Evolutionary conservation across 2,888 invertebrate species (phyloP).

Genomic region (Anodontia alba): DNA sequence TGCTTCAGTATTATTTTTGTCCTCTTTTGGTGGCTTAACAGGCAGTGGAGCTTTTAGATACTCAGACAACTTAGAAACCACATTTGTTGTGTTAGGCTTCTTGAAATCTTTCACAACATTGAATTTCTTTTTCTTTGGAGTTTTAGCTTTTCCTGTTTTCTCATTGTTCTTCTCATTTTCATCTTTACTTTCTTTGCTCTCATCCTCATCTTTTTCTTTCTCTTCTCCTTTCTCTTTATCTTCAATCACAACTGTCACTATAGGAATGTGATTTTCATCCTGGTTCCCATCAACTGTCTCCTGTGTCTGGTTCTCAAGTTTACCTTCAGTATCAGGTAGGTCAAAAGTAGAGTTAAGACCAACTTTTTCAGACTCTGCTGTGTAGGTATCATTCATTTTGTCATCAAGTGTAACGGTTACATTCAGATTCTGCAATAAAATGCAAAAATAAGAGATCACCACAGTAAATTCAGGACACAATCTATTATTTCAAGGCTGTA

Average conservation of each 20-base stretch:
- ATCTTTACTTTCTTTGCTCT: conserved; percentile 32
- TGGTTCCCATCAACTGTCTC: background rate
- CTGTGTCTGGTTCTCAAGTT: conserved; percentile 13
- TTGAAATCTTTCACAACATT: conserved; percentile 69
- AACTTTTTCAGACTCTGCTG: background rate
- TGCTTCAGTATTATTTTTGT: conserved; percentile 67
- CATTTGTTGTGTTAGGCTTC: conserved; percentile 75
- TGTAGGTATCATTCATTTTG: conserved; percentile 22
- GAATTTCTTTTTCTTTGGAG: conserved; percentile 56
- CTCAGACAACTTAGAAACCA: conserved; percentile 75
- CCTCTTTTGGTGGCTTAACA: conserved; percentile 70
- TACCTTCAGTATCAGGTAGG: conserved; percentile 15
- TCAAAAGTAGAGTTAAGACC: conserved; percentile 45
- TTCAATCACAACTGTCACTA: conserved; percentile 54
- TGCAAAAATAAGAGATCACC: background rate
- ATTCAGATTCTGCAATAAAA: conserved; percentile 26
- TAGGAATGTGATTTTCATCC: background rate
- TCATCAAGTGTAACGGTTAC: conserved; percentile 40
- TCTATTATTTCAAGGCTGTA: too few relatives aligned
- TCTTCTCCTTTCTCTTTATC: conserved; percentile 52
- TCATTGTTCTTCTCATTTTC: conserved; percentile 58
- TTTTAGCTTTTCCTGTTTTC: conserved; percentile 60
- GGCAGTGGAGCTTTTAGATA: conserved; percentile 77
- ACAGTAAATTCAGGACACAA: too few relatives aligned
- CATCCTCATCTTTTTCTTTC: conserved; percentile 28